phyloP scores from a whole-genome alignment of 92 coral and sea anemone species.

The Montipora capitata region DNA sequence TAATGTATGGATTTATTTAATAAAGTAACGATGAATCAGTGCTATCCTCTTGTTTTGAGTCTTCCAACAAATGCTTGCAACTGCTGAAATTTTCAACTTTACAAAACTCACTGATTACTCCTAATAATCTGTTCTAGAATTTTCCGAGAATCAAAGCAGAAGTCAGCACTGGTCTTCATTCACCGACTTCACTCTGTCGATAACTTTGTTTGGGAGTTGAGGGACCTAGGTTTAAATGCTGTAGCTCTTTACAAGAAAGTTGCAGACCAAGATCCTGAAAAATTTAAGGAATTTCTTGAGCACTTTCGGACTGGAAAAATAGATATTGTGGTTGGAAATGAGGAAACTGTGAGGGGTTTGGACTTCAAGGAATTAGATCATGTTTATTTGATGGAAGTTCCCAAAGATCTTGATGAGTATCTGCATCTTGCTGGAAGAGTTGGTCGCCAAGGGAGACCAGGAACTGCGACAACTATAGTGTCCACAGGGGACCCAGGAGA shows the following conservation, averaged over 20 bases:
- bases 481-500: constrained; percentile 69
- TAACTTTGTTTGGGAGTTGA: constrained; percentile 87
- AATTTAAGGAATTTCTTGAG: constrained; percentile 68
- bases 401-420: constrained; percentile 87
- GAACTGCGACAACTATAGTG: constrained; percentile 87
- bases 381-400: constrained; percentile 89
- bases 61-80: too few relatives aligned
- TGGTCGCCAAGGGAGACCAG: constrained; percentile 86
- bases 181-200: constrained; percentile 90
- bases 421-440: constrained; percentile 91
- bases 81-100: too few relatives aligned
- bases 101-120: too few relatives aligned
- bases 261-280: constrained; percentile 78
- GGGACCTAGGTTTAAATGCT: constrained; percentile 84
- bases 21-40: too few relatives aligned
- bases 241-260: constrained; percentile 86
- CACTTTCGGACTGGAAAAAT: constrained; percentile 79
- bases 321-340: constrained; percentile 87
- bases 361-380: constrained; percentile 86
- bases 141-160: constrained; percentile 77
- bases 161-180: constrained; percentile 89
- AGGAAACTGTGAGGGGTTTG: constrained; percentile 92
- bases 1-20: too few relatives aligned
- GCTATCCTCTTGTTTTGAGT: too few relatives aligned
- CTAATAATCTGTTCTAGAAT: constrained; percentile 37